Base-by-base conservation (phyloP, 1,140 invertebrate genomes). In the Drosophila sulfurigaster region DNA sequence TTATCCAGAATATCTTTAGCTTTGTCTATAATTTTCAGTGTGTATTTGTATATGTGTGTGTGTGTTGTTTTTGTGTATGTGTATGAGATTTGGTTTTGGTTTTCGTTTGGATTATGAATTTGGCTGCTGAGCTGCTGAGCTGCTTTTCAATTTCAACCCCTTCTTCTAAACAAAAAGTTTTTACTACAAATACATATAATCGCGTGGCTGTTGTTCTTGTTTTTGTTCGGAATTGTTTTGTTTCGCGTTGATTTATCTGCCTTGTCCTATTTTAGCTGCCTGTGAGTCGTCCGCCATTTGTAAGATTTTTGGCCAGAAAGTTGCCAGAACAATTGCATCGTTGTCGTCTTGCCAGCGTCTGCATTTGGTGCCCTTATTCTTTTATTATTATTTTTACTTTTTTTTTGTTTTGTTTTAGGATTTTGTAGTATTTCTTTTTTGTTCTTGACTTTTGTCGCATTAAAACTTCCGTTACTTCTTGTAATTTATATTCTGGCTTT, bases 381-480 rank as follows among this genome's bases (percentile, higher is more conserved):
- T 60, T 71, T 35, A 51, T 70, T 76, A 72, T 66, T 52, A 54
- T 73, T 59, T 69, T 72, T 60, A 51, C 73, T 49, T 25, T 41
- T 25, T 25, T 20, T 20, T 25, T 25, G 20, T 57, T 32, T 58
- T 48, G 32, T 15, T 45, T 30, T 30, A 38, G 30, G 3, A 52
- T 54, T 15, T 54, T 15, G 35, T 43, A 4, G 58, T 46, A 64
- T 71, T 66, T 69, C 63, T 69, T 89, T 83, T 83, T 81, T 79
- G 75, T 70, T 76, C 81, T 88, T 89, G 75, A 81, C 86, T 81
- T 89, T 88, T 89, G 81, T 81, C 85, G 85, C 85, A 89, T 81
- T 89, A 89, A 85, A 89, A 89, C 85, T 89, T 89, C 85, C 85
- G 85, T 60, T 86, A 54, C 71, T 85, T 81, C 81, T 89, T 85